Evolutionary conservation across 2,797 vertebrate species (phyloP).

Genomic region (Craterocephalus amniculus): DNA sequence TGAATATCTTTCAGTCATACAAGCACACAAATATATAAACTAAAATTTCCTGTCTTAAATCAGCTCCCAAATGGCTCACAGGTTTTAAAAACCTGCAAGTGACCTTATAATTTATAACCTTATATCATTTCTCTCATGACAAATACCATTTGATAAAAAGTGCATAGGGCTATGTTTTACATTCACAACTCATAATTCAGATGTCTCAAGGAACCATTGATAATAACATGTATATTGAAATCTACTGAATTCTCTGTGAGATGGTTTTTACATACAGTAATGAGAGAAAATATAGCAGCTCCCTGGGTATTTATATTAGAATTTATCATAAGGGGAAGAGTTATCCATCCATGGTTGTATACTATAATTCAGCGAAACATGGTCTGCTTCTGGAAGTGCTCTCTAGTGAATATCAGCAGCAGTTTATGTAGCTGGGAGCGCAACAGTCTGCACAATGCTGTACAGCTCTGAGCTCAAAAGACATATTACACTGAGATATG

Average conservation of each 20-base stretch:
- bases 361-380: conserved; percentile 25
- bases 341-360: conserved; percentile 21
- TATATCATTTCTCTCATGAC: no score
- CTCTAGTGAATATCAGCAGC: conserved; percentile 17
- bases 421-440: neutral
- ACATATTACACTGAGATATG: conserved; percentile 34
- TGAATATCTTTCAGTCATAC: conserved; percentile 38
- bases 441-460: conserved; percentile 9
- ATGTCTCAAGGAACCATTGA: conserved; percentile 4
- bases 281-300: conserved; percentile 4
- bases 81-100: no score
- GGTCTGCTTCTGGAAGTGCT: conserved; percentile 14
- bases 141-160: no score
- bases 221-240: conserved; percentile 16
- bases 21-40: no score
- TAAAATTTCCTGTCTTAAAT: no score
- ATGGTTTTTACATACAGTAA: neutral
- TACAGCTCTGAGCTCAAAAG: conserved; percentile 24
- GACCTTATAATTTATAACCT: no score
- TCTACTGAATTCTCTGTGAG: neutral
- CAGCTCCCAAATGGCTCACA: no score
- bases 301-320: conserved; percentile 27
- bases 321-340: neutral
- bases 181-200: conserved; percentile 5
- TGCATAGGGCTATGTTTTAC: neutral